Base-by-base conservation (phyloP, 2,797 vertebrate species). In the Phataginus tricuspis region DNA sequence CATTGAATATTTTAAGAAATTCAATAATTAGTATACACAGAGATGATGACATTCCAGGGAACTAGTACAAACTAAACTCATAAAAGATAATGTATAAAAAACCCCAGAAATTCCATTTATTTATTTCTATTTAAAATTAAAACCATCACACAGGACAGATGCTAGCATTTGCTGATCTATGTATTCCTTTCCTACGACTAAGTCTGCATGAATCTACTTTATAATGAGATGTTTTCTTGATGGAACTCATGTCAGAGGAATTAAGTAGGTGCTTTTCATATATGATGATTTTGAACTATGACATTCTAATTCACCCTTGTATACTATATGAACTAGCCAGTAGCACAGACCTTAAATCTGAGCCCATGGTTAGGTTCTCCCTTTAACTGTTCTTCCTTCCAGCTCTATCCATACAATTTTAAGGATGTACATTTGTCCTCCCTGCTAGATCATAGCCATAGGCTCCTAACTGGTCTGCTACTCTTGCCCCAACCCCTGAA, bases 1-100 rank as follows among this genome's bases (percentile, higher is more conserved):
- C 95, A 69, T 66, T 75, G 71, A 49, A 64, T 51, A 61, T 37
- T 39, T 91, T 89, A 51, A 49, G 59, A 96, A 61, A 87, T 90
- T 66, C 27, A 49, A 7, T 51, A 89, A 42, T 85, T 91, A 55
- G 19, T 71, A 8, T 90, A 84, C 7, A 8, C 45, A 87, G 45
- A 86, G 37, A 72, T 63, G 23, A 66, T 45, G 8, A 57, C 11
- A 29, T 49, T 80, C 80, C 85, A 71, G 34, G 34, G 31, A 92
- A 66, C 16, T 8, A 66, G 18, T 18, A 64, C 27, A 68, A 94
- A 84, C 49, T 74, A 92, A 71, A 78, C n/a, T 61, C 27, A 80
- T 8, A 39, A 64, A 49, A 85, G 10, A 64, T 69, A 9, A 39
- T 75, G 11, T 31, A 27, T 27, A 7, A 27, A 37, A 21, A 12